These are phyloP conservation scores for Meteorus cinctellus DNA, from an alignment of 2,888 invertebrate species.

Conservation along the genomic window DNA sequence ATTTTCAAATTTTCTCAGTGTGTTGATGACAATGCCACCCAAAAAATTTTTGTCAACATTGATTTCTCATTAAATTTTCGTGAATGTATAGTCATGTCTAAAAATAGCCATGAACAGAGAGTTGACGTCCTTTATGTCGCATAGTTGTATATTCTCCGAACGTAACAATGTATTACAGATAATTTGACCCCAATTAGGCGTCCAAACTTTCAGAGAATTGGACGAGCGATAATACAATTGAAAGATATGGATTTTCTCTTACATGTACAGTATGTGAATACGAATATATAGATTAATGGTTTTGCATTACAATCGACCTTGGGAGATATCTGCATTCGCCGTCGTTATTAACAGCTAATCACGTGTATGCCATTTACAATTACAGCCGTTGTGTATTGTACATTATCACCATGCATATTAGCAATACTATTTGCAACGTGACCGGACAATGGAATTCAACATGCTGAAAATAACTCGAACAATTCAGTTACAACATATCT, in stretches of 20 bases:
- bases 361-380: not conserved
- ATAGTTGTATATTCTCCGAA: not conserved
- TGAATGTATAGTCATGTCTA: not conserved
- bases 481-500: not conserved
- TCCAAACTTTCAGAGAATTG: not conserved
- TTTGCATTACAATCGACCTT: not conserved
- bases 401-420: not conserved
- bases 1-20: not conserved
- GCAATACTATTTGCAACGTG: not conserved
- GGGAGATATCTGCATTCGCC: not conserved
- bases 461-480: not conserved
- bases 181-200: not conserved
- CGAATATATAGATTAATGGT: not conserved
- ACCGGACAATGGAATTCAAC: not conserved
- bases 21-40: not conserved
- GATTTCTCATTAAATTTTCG: not conserved
- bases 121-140: not conserved
- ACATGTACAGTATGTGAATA: not conserved
- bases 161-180: not conserved
- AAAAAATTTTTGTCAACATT: not conserved
- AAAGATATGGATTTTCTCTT: not conserved
- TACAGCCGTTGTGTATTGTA: not conserved
- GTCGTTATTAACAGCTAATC: not conserved
- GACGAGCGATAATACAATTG: not conserved
- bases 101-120: not conserved